Evolutionary conservation across 2,113 vertebrate species (phyloP).

Genomic region (Camelus dromedarius): DNA sequence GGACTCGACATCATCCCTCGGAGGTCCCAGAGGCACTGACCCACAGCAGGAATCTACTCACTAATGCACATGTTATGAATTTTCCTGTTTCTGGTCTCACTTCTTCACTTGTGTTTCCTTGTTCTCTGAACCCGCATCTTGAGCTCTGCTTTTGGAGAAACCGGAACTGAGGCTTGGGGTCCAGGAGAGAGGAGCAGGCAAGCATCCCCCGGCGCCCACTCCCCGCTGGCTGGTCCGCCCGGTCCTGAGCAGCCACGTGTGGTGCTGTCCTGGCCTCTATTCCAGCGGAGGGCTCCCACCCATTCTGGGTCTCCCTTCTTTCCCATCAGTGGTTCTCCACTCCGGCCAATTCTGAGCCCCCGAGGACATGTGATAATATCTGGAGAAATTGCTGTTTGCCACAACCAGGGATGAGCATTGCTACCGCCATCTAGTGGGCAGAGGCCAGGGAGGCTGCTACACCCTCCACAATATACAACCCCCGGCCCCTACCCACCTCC

Average conservation of each 20-base stretch:
- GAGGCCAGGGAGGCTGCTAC: background rate
- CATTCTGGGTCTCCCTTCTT: background rate
- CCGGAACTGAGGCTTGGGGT: background rate
- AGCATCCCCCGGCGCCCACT: accelerated
- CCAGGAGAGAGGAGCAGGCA: background rate
- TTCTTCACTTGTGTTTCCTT: background rate
- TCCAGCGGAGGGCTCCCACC: background rate
- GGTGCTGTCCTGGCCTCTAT: accelerated
- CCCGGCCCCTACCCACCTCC: no score
- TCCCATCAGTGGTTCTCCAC: background rate
- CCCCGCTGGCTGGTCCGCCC: accelerated
- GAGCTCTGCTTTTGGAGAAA: background rate
- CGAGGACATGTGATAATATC: background rate
- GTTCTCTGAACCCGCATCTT: background rate
- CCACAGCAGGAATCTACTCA: background rate
- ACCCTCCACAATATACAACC: background rate
- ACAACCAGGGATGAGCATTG: background rate
- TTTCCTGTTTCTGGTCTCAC: background rate
- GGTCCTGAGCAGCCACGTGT: no score
- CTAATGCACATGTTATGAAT: accelerated
- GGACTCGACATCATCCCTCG: background rate
- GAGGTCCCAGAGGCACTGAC: background rate
- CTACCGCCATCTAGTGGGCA: background rate
- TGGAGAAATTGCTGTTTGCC: background rate
- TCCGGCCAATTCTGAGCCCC: background rate